Percentiles rank a stretch among this genome's conserved stretches.
These are phyloP conservation scores for Ceratotherium simum DNA, from an alignment of 2,113 vertebrate genomes.

Conservation along the genomic window DNA sequence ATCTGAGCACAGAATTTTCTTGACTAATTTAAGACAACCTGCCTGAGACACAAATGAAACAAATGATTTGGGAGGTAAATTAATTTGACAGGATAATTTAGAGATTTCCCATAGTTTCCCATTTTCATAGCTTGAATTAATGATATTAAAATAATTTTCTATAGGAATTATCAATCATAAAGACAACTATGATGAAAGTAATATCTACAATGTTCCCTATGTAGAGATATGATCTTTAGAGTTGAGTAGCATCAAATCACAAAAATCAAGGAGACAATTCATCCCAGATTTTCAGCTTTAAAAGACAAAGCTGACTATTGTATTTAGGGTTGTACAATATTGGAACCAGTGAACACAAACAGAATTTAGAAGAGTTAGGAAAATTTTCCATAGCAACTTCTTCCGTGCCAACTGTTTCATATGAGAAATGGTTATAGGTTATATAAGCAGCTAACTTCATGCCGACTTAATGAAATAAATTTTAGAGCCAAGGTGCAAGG, in stretches of 20 bases:
- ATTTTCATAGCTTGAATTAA: conserved; percentile 35
- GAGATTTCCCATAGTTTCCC: neutral
- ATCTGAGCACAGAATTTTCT: neutral
- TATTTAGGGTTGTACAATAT: neutral
- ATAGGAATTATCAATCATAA: neutral
- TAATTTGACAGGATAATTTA: neutral
- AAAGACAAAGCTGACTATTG: neutral
- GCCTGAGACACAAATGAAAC: neutral
- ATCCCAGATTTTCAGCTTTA: neutral
- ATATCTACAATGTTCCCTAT: neutral
- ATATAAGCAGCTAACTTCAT: neutral
- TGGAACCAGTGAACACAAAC: neutral
- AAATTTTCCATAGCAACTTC: neutral
- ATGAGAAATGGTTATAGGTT: neutral
- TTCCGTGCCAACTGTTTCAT: neutral
- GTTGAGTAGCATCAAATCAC: neutral
- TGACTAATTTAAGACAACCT: neutral
- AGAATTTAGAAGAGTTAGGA: neutral
- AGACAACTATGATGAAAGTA: neutral
- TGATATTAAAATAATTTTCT: neutral
- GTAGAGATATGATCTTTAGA: neutral
- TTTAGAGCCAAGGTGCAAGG: neutral
- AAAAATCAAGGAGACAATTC: neutral
- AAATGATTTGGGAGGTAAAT: neutral
- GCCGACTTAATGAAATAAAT: neutral